A percentile compares a stretch with the other conserved stretches of the same genome.
These are phyloP conservation scores for Chelonoidis abingdonii DNA, from an alignment of 2,113 vertebrate species.

Conservation along the genomic window DNA sequence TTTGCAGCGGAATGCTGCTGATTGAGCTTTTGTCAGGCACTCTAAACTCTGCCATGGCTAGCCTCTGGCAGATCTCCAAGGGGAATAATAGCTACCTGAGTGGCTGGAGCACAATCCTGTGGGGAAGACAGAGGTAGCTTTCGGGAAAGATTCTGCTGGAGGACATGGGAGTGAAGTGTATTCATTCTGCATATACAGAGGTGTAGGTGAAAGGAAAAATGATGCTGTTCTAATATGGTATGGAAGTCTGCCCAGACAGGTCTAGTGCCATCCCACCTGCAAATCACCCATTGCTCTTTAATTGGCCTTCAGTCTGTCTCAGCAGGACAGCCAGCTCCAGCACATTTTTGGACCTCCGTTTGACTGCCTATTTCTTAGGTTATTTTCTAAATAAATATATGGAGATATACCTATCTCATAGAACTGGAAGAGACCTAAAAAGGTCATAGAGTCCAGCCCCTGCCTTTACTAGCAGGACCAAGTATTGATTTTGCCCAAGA, in stretches of 20 bases:
- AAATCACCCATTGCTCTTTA: neutral
- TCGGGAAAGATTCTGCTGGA: neutral
- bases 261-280: neutral
- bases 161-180: neutral
- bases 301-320: neutral
- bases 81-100: neutral
- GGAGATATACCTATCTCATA: too few relatives aligned
- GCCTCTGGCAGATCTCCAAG: neutral
- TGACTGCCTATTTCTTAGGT: neutral
- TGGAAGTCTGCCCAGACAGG: too few relatives aligned
- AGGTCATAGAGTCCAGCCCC: too few relatives aligned
- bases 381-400: neutral
- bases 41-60: neutral
- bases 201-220: neutral
- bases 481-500: too few relatives aligned
- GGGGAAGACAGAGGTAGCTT: neutral
- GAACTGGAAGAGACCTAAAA: too few relatives aligned
- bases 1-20: neutral
- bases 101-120: neutral
- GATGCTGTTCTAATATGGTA: too few relatives aligned
- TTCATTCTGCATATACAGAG: neutral
- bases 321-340: neutral
- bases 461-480: too few relatives aligned
- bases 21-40: neutral
- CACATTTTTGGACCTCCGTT: neutral